Conservation (phyloP, 2,797 vertebrate genomes). For the Ara ararauna region DNA sequence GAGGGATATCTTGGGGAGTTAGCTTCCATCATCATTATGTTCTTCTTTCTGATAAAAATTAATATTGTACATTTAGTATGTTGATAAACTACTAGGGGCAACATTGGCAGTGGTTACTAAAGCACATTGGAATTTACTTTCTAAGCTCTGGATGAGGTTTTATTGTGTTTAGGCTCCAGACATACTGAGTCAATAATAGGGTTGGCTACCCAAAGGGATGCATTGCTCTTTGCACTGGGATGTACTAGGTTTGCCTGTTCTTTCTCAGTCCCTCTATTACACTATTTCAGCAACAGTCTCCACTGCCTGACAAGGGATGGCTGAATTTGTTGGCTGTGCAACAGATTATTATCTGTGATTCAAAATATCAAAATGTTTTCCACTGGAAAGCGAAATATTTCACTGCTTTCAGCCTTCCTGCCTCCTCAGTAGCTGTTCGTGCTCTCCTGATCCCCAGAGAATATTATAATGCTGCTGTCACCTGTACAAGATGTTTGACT, state of each 20-base stretch:
- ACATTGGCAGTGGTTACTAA: slow-evolving; percentile 24
- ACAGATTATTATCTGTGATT: neutral
- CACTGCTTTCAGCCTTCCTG: neutral
- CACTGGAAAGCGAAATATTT: neutral
- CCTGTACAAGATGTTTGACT: slow-evolving; percentile 65
- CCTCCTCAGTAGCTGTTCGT: neutral
- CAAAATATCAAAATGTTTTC: slow-evolving; percentile 9
- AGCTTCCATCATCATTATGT: neutral
- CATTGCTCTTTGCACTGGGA: neutral
- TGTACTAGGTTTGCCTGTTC: neutral
- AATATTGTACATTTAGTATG: neutral
- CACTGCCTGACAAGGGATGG: neutral
- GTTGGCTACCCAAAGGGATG: slow-evolving; percentile 9
- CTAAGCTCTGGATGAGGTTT: neutral
- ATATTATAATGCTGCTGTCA: slow-evolving; percentile 46
- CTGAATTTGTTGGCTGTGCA: neutral
- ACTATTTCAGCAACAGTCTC: neutral
- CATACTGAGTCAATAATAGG: neutral
- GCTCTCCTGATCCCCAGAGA: neutral
- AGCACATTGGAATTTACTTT: slow-evolving; percentile 22
- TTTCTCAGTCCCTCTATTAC: neutral
- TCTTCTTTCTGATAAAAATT: neutral
- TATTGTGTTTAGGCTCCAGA: neutral
- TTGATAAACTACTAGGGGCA: slow-evolving; percentile 1
- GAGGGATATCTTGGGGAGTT: neutral